Percentiles rank a stretch among this genome's conserved stretches.
Evolutionary conservation across 2,113 vertebrate species (phyloP).

Genomic region (Shinisaurus crocodilurus): DNA sequence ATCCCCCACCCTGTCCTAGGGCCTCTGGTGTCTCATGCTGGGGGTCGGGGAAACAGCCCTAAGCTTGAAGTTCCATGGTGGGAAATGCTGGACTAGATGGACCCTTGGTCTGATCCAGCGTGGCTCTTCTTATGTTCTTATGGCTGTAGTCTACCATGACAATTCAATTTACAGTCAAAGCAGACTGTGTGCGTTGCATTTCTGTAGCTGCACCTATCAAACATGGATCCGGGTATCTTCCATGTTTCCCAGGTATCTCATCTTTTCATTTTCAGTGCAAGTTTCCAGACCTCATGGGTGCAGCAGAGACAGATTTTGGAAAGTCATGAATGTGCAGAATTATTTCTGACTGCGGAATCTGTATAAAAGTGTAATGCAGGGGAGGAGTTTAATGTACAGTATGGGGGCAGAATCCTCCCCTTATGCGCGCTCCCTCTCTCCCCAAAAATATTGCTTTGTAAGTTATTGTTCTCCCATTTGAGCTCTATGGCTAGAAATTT

Average conservation of each 20-base stretch:
- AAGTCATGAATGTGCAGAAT: too few relatives aligned
- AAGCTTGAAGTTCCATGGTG: neutral
- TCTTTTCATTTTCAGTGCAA: neutral
- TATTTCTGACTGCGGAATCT: too few relatives aligned
- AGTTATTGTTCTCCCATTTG: too few relatives aligned
- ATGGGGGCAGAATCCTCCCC: too few relatives aligned
- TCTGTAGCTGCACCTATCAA: neutral
- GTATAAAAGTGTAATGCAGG: too few relatives aligned
- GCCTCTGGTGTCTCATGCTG: neutral
- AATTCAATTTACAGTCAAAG: neutral
- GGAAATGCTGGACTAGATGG: too few relatives aligned
- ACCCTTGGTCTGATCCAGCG: too few relatives aligned
- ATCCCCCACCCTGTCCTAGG: neutral
- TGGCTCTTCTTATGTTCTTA: too few relatives aligned
- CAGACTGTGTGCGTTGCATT: neutral
- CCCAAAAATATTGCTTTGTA: too few relatives aligned
- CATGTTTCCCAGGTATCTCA: neutral
- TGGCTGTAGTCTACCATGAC: neutral
- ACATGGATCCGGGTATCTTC: neutral
- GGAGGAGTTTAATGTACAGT: too few relatives aligned
- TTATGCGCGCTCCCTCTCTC: too few relatives aligned
- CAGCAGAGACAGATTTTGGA: neutral
- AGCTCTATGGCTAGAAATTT: too few relatives aligned
- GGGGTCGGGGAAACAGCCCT: neutral
- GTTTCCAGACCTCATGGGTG: neutral